Evolutionary conservation across 2,113 vertebrate species (phyloP).

Genomic region (Podarcis muralis): DNA sequence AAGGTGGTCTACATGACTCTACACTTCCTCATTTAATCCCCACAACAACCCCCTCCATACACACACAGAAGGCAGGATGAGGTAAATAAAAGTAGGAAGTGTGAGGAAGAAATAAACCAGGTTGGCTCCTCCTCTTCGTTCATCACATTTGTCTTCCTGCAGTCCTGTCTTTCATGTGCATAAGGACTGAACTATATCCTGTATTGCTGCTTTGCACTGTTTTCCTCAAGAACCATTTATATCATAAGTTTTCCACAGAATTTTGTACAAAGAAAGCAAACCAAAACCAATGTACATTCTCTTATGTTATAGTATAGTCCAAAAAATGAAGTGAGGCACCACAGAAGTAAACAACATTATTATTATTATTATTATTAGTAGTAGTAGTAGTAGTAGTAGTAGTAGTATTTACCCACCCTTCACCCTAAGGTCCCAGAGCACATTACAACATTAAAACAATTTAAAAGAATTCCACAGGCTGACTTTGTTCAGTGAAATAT

Average conservation of each 20-base stretch:
- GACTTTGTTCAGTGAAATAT: neutral
- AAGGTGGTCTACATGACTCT: too few relatives aligned
- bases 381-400: too few relatives aligned
- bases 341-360: too few relatives aligned
- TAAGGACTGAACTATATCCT: neutral
- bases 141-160: neutral
- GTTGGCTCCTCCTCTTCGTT: neutral
- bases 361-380: too few relatives aligned
- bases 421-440: too few relatives aligned
- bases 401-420: too few relatives aligned
- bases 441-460: too few relatives aligned
- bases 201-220: neutral
- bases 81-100: neutral
- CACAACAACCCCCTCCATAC: neutral
- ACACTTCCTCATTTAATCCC: too few relatives aligned
- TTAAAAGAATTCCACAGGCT: neutral
- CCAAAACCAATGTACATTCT: neutral
- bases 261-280: neutral
- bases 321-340: neutral
- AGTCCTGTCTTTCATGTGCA: neutral
- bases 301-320: neutral
- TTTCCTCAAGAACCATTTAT: neutral
- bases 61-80: neutral
- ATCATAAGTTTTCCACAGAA: neutral
- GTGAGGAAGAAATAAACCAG: neutral